phyloP scores from a whole-genome alignment of 2,888 invertebrate genomes.

The Diplolepis rosae region DNA sequence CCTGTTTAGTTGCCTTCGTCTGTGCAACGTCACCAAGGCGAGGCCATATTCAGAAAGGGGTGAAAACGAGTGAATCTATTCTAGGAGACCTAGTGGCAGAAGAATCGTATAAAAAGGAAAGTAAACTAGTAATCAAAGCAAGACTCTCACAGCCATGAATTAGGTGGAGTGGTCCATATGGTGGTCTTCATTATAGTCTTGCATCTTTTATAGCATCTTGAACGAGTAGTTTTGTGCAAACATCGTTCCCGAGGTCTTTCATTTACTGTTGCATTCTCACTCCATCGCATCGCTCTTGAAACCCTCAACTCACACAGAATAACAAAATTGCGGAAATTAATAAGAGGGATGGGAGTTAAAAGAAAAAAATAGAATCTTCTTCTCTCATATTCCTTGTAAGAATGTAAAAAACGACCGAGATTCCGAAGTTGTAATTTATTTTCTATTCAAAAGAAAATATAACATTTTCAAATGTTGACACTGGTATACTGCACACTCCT shows the following conservation, averaged over 20 bases:
- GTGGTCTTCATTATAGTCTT: conserved; percentile 31
- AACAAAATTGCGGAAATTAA: not conserved
- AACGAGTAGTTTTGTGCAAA: conserved; percentile 4
- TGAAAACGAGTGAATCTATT: not conserved
- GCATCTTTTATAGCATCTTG: conserved; percentile 34
- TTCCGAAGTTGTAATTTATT: not conserved
- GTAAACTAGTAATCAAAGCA: conserved; percentile 35
- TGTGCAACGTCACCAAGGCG: not conserved
- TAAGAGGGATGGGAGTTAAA: not conserved
- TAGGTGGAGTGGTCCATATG: conserved; percentile 21
- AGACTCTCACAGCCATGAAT: conserved; percentile 30
- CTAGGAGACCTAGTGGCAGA: not conserved
- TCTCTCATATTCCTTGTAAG: no score
- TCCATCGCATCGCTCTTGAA: not conserved
- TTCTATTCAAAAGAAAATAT: not conserved
- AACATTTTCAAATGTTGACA: not conserved
- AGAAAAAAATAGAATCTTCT: not conserved
- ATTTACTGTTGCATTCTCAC: not conserved
- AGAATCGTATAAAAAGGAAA: not conserved
- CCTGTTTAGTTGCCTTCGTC: not conserved
- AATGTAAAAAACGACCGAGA: no score
- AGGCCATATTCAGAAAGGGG: not conserved
- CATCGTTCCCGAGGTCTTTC: conserved; percentile 24
- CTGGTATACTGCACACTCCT: not conserved
- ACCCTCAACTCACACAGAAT: not conserved